Percentiles rank a stretch among this genome's conserved stretches.
These are phyloP conservation scores for Dermolepida albohirtum DNA, from an alignment of 2,888 invertebrate species.

Conservation along the genomic window DNA sequence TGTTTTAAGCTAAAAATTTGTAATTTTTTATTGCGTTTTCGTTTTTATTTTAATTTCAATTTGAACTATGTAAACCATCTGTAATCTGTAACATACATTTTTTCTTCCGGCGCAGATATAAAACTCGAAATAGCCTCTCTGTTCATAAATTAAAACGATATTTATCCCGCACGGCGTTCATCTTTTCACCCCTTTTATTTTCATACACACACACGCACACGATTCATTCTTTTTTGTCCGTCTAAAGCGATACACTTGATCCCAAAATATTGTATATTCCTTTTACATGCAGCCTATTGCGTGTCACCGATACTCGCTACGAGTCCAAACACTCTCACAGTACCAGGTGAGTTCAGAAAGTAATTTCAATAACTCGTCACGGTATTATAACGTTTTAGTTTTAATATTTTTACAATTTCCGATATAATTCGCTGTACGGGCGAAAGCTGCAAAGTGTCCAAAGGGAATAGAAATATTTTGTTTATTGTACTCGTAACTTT, in stretches of 20 bases:
- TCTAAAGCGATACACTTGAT: neutral
- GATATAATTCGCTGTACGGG: too few species aligned
- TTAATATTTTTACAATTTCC: too few species aligned
- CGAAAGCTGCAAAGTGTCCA: constrained; percentile 15
- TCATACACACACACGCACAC: too few species aligned
- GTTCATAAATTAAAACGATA: too few species aligned
- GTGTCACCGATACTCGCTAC: constrained; percentile 77
- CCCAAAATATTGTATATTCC: constrained; percentile 7
- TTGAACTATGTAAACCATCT: too few species aligned
- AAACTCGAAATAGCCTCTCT: too few species aligned
- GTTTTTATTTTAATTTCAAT: too few species aligned
- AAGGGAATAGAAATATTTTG: neutral
- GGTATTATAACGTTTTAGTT: too few species aligned
- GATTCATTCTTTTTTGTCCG: neutral
- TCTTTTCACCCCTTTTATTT: neutral
- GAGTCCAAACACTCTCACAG: constrained; percentile 75
- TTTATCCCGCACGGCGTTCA: neutral
- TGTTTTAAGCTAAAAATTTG: too few species aligned
- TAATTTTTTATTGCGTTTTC: too few species aligned
- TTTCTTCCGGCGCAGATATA: too few species aligned
- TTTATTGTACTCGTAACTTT: neutral
- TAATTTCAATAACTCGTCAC: neutral
- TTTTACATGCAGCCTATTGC: constrained; percentile 77
- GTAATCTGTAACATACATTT: too few species aligned
- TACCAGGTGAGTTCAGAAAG: constrained; percentile 71